Evolutionary conservation across 2,113 vertebrate species (phyloP), one percentile per base, ranked within the genome.

Genomic region (Labeo rohita): DNA sequence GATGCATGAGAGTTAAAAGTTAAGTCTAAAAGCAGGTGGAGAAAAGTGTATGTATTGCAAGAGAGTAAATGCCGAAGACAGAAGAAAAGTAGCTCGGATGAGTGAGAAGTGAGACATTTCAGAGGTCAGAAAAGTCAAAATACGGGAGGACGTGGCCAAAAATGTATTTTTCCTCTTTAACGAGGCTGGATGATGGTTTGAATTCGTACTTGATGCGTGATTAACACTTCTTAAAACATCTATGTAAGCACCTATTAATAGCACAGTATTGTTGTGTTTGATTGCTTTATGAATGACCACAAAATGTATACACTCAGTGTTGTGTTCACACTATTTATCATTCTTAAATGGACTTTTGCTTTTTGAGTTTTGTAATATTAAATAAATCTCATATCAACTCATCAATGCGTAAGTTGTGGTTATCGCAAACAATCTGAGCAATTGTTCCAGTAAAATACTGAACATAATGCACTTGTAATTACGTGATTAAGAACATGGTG

Each of bases 281-380:
- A 34, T 11, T 82, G n/a, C 0, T 13, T 82, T 52, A 52, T 52
- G 8, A 70, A 52, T 70, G 80, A 82, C 80, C 63, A 68, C 63
- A 61, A 28, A 15, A 52, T 77, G 28, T 56, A 1, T 56, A 56
- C 50, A 28, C 9, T 36, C 7, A 34, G 18, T 12, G 45, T 16
- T 77, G 49, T 77, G 65, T 36, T 68, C 34, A 28, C n/a, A 63
- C n/a, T 80, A 16, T 61, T 63, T 66, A 18, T 45, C 4, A 18
- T 50, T 50, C 8, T 66, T 82, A 28, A 82, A 50, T 68, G 23
- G 45, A 82, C 45, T 59, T 23, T 82, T 82, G 21, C 21, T 82
- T 23, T 80, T 39, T 45, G 77, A 54, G 49, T 36, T 77, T 80
- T 43, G 39, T 56, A 0, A 49, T 66, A 49, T 66, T 28, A 82